Percentiles rank a stretch among this genome's conserved stretches.
phyloP scores from a whole-genome alignment of 2,888 invertebrate species.

The Timandra comae region DNA sequence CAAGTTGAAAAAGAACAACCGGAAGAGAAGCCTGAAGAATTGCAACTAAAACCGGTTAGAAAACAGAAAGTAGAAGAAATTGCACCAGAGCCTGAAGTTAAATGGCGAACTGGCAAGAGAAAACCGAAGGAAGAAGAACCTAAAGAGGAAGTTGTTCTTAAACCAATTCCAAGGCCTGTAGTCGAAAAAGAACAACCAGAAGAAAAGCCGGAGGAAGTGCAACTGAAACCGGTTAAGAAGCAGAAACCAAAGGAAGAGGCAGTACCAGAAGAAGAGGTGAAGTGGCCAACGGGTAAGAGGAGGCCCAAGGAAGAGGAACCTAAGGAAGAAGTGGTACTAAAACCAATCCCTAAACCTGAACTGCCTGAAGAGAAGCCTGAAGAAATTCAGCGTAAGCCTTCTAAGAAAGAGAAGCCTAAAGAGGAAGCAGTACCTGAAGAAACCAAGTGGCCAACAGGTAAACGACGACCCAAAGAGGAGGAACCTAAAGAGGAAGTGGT shows the following conservation, averaged over 20 bases:
- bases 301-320: slow-evolving; percentile 36
- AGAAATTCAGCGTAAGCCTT: slow-evolving; percentile 19
- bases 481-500: slow-evolving; percentile 45
- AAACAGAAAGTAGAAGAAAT: slow-evolving; percentile 12
- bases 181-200: slow-evolving; percentile 35
- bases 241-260: slow-evolving; percentile 19
- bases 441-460: slow-evolving; percentile 43
- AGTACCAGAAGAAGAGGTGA: slow-evolving; percentile 24
- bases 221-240: slow-evolving; percentile 35
- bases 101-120: slow-evolving; percentile 49
- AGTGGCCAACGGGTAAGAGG: slow-evolving; percentile 40
- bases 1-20: slow-evolving; percentile 6
- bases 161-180: slow-evolving; percentile 47
- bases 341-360: slow-evolving; percentile 37
- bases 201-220: slow-evolving; percentile 52
- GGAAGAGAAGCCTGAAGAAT: slow-evolving; percentile 34
- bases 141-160: slow-evolving; percentile 36
- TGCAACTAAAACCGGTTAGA: slow-evolving; percentile 18
- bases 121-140: slow-evolving; percentile 9
- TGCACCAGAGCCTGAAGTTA: slow-evolving; percentile 5
- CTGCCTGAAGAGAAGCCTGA: slow-evolving; percentile 30
- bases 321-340: slow-evolving; percentile 27
- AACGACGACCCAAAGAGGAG: slow-evolving; percentile 46
- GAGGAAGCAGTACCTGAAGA: slow-evolving; percentile 51
- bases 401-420: slow-evolving; percentile 18